A percentile compares a stretch with the other conserved stretches of the same genome.
These are phyloP conservation scores for Psylliodes chrysocephalus DNA, from an alignment of 2,888 invertebrate genomes.

Conservation along the genomic window DNA sequence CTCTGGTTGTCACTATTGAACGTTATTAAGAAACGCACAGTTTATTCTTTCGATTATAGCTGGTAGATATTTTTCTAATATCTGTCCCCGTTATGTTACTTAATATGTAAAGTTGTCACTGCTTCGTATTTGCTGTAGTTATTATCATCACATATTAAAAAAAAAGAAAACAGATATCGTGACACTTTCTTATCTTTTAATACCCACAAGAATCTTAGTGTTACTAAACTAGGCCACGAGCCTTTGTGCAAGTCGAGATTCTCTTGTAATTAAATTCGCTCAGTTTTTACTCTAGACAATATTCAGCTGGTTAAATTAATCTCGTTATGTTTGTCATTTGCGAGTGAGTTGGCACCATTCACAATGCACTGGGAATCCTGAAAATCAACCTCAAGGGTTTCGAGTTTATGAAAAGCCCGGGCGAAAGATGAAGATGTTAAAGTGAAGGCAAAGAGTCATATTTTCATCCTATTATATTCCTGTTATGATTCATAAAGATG, in stretches of 20 bases:
- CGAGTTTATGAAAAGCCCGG: not conserved
- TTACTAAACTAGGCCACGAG: not conserved
- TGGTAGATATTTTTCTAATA: too few species aligned
- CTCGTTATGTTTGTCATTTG: constrained; percentile 17
- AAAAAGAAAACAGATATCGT: too few species aligned
- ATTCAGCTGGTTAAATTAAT: constrained; percentile 16
- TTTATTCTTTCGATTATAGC: too few species aligned
- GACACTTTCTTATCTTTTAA: too few species aligned
- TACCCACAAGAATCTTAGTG: not conserved
- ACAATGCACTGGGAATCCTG: not conserved
- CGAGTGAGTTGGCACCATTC: constrained; percentile 11
- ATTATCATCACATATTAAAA: too few species aligned
- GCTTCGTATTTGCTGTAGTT: too few species aligned
- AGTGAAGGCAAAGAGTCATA: not conserved
- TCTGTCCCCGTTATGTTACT: too few species aligned
- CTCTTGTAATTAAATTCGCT: constrained; percentile 3
- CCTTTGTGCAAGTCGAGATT: constrained; percentile 4
- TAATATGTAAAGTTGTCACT: too few species aligned
- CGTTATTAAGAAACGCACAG: too few species aligned
- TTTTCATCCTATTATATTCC: too few species aligned
- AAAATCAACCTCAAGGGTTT: not conserved
- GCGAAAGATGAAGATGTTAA: not conserved
- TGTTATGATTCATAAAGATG: not conserved
- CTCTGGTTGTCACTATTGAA: too few species aligned
- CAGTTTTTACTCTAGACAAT: constrained; percentile 7